phyloP scores from a whole-genome alignment of 1,140 invertebrate genomes.

The Andrena cerasifolii region DNA sequence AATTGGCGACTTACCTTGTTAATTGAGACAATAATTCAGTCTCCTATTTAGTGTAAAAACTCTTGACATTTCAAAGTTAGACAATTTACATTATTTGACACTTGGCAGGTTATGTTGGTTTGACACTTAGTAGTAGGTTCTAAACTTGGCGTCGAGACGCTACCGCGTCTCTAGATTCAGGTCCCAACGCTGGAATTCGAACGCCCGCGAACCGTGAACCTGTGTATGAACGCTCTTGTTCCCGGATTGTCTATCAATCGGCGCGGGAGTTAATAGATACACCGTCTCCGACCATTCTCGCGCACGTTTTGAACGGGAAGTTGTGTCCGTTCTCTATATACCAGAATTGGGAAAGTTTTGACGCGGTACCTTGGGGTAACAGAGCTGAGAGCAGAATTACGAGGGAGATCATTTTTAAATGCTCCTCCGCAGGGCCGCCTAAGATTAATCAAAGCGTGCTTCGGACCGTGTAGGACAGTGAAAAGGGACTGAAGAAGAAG shows the following conservation, averaged over 20 bases:
- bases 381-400: neutral
- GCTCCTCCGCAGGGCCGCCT: neutral
- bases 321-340: too few species aligned
- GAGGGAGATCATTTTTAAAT: neutral
- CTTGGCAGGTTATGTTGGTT: too few species aligned
- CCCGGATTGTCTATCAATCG: neutral
- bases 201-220: neutral
- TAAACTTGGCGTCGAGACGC: too few species aligned
- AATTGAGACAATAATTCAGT: too few species aligned
- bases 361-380: neutral
- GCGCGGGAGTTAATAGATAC: neutral
- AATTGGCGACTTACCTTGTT: too few species aligned
- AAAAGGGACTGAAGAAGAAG: neutral
- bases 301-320: too few species aligned
- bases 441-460: neutral
- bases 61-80: too few species aligned
- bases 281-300: neutral
- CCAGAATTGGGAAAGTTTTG: neutral
- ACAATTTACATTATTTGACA: too few species aligned
- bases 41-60: too few species aligned
- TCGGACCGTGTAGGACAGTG: neutral
- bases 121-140: too few species aligned
- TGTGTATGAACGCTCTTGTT: neutral
- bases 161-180: too few species aligned
- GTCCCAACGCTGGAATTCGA: neutral